Evolutionary conservation across 2,797 vertebrate genomes (phyloP).

Genomic region (Rhabdophis nuchalis): DNA sequence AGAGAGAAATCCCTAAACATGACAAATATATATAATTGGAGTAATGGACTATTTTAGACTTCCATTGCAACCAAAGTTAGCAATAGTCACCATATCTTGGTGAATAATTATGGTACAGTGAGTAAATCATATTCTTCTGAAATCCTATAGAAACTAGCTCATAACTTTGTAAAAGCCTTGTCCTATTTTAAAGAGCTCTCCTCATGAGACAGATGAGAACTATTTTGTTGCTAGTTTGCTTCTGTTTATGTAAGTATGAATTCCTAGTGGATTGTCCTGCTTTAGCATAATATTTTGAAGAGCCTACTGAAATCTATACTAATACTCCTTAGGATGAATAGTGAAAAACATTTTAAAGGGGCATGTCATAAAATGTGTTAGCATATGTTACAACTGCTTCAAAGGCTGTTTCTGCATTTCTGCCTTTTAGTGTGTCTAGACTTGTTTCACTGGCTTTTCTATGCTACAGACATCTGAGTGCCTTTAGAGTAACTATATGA

Average conservation of each 20-base stretch:
- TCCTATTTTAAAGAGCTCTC: neutral
- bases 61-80: slow-evolving; percentile 32
- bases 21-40: neutral
- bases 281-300: neutral
- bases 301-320: neutral
- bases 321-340: neutral
- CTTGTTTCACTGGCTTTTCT: neutral
- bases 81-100: neutral
- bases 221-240: neutral
- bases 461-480: neutral
- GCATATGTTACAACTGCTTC: neutral
- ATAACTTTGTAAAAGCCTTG: neutral
- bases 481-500: neutral
- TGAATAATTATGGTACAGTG: neutral
- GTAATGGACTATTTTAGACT: neutral
- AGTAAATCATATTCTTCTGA: neutral
- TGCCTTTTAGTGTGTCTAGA: neutral
- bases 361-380: neutral
- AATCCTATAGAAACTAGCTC: neutral
- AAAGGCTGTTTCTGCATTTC: neutral
- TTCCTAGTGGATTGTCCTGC: neutral
- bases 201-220: neutral
- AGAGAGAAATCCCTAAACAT: neutral
- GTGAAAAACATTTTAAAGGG: neutral
- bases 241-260: neutral